Conservation (phyloP, 64 coral and sea anemone species). For the Montipora sp. region DNA sequence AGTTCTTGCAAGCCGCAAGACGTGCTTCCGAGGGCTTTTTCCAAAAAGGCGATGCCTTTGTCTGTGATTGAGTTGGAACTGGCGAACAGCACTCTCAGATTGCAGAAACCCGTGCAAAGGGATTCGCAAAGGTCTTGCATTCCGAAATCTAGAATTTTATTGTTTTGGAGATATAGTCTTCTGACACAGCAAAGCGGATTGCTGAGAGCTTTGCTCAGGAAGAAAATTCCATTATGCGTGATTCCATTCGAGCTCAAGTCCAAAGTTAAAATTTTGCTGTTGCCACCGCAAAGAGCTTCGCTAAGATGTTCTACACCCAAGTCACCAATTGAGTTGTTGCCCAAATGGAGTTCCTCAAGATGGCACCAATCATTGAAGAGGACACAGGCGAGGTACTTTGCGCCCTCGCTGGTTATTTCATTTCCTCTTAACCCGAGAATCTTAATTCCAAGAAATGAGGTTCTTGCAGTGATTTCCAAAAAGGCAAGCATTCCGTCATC, state of each 20-base stretch:
- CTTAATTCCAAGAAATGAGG: conserved; percentile 36
- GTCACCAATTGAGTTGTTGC: conserved; percentile 48
- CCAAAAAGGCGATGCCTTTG: conserved; percentile 25
- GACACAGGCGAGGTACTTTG: conserved; percentile 26
- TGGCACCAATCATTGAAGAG: conserved; percentile 46
- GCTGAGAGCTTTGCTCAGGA: conserved; percentile 22
- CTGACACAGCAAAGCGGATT: conserved; percentile 18
- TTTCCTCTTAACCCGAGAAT: conserved; percentile 28
- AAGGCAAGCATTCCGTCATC: conserved; percentile 39
- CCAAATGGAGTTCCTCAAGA: conserved; percentile 28
- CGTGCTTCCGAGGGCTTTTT: conserved; percentile 26
- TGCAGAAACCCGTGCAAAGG: not conserved
- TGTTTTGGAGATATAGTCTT: conserved; percentile 29
- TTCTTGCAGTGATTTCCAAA: conserved; percentile 23
- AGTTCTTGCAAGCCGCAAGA: conserved; percentile 19
- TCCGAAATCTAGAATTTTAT: conserved; percentile 44
- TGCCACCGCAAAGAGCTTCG: conserved; percentile 39
- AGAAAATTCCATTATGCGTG: conserved; percentile 31
- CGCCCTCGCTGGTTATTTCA: conserved; percentile 39
- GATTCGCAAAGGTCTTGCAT: conserved; percentile 32
- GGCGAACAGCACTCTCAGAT: conserved; percentile 1
- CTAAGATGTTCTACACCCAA: conserved; percentile 29
- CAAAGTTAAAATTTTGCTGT: conserved; percentile 39
- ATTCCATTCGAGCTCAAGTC: conserved; percentile 45
- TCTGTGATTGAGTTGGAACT: conserved; percentile 45